phyloP scores from a whole-genome alignment of 2,113 vertebrate species.

The Passer montanus region DNA sequence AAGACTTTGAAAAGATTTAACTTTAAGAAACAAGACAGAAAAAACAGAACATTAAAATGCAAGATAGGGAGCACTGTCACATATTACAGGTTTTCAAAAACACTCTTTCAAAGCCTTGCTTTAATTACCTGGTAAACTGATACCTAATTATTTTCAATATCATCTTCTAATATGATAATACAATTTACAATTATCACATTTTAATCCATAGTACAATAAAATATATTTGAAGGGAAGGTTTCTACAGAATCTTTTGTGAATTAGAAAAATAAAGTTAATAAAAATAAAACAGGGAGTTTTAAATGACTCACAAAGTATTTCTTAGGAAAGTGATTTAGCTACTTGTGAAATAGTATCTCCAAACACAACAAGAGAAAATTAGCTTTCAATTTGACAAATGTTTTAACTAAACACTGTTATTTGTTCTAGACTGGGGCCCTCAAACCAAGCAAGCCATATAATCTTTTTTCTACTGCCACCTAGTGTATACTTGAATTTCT shows the following conservation, averaged over 20 bases:
- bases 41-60: neutral
- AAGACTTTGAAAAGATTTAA: neutral
- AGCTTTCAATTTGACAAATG: neutral
- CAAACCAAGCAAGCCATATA: neutral
- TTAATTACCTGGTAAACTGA: neutral
- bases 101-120: neutral
- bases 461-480: constrained; percentile 71
- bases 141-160: neutral
- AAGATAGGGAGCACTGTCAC: neutral
- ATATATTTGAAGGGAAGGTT: neutral
- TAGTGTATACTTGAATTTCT: constrained; percentile 40
- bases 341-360: neutral
- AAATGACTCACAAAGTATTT: neutral
- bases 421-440: neutral
- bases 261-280: neutral
- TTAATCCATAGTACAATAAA: neutral
- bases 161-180: neutral
- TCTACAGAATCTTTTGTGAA: neutral
- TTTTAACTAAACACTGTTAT: neutral
- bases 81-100: neutral
- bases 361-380: neutral
- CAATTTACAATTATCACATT: neutral
- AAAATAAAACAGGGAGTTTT: neutral
- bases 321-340: neutral
- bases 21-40: neutral